Base-by-base conservation (phyloP, 2,113 vertebrate genomes). In the Hystrix brachyura region DNA sequence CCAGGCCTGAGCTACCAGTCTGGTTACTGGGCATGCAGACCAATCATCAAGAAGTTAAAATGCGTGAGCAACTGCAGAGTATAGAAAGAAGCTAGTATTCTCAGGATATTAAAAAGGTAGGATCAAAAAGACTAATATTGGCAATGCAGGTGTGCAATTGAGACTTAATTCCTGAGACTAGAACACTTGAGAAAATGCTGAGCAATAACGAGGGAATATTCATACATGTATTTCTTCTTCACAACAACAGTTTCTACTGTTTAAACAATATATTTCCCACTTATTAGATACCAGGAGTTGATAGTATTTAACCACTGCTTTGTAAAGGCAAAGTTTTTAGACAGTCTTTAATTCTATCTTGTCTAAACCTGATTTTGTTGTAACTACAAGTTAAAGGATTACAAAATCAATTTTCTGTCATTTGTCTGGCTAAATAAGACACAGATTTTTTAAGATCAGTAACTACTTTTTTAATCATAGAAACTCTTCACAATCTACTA, bases 401-500 rank as follows among this genome's bases (percentile, higher is more conserved):
- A 53, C 17, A 85, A 53, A 92, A 87, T 25, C 38, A 91, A 91
- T 21, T 89, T 82, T 80, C 12, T 86, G 69, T 67, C 51, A 92
- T 79, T 71, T 94, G 43, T 53, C 64, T 29, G 82, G 12, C 78
- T 81, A 92, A 94, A 67, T n/a, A 93, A 95, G 32, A 88, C 13
- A 72, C 67, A 60, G 10, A 64, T 83, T 88, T 82, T 90, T 87
- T 27, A 88, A 71, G 48, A 74, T 53, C 12, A 48, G 29, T 9
- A 60, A 53, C 27, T 43, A 65, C 21, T 72, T 74, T 82, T 84
- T 87, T 55, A 93, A 95, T 55, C 57, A 90, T 55, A 80, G 91
- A 91, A 94, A 76, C 19, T 87, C 82, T 95, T 96, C 27, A 96
- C 25, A 65, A 82, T 76, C 55, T 85, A 92, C 34, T 90, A 82